These are phyloP conservation scores for Neofelis nebulosa DNA, from an alignment of 2,113 vertebrate genomes.

Conservation along the genomic window DNA sequence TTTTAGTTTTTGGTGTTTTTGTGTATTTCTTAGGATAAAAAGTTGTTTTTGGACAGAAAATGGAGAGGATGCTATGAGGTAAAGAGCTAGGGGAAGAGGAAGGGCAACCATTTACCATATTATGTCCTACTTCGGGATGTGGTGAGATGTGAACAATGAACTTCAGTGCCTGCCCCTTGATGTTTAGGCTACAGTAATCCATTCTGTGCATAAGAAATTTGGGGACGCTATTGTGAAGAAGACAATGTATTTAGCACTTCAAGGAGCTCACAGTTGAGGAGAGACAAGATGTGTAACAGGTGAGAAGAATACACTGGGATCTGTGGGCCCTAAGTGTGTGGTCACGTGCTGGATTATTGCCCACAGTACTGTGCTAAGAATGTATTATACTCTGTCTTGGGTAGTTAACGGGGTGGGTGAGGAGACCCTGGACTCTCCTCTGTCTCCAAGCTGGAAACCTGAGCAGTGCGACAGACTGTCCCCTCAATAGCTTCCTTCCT, in stretches of 20 bases:
- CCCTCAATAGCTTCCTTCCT: neutral
- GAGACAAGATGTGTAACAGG: neutral
- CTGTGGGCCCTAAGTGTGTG: neutral
- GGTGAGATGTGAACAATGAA: neutral
- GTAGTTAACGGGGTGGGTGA: neutral
- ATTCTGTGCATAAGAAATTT: neutral
- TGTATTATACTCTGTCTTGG: neutral
- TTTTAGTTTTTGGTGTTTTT: neutral
- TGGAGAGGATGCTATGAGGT: neutral
- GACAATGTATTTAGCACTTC: neutral
- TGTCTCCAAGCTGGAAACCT: neutral
- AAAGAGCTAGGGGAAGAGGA: neutral
- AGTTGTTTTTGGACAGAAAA: neutral
- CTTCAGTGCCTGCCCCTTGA: neutral
- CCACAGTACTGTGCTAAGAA: neutral
- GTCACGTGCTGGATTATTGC: neutral
- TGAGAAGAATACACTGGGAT: neutral
- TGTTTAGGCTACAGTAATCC: neutral
- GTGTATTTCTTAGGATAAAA: neutral
- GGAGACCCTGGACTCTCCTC: neutral
- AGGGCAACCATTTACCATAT: neutral
- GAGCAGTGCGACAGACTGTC: neutral
- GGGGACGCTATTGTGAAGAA: neutral
- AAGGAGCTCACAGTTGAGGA: neutral
- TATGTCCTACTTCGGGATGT: neutral